Evolutionary conservation across 2,797 vertebrate species (phyloP).

Genomic region (Esox masquinongy): DNA sequence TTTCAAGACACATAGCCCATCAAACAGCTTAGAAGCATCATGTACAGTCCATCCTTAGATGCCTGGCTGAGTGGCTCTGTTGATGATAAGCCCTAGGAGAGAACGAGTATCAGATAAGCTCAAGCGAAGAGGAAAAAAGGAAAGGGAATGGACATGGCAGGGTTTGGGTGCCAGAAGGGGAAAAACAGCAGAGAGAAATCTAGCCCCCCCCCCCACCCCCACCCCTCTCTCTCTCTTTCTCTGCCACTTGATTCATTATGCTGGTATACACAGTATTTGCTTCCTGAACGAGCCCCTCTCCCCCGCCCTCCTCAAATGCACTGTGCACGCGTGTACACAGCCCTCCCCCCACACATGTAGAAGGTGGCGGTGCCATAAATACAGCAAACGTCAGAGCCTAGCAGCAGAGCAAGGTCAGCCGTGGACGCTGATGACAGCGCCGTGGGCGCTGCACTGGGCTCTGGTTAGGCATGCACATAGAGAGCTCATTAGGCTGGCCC

Average conservation of each 20-base stretch:
- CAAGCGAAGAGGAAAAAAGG: constrained; percentile 35
- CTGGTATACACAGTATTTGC: constrained; percentile 80
- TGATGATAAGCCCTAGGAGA: constrained; percentile 23
- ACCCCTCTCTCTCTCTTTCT: constrained; percentile 42
- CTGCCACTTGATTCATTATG: constrained; percentile 78
- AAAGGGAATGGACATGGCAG: constrained; percentile 67
- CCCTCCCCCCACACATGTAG: constrained; percentile 30
- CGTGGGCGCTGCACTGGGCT: constrained; percentile 75
- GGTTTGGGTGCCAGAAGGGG: constrained; percentile 68
- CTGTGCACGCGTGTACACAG: constrained; percentile 25
- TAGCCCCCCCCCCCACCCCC: constrained; percentile 60
- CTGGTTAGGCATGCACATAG: constrained; percentile 80
- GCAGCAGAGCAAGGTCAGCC: constrained; percentile 81
- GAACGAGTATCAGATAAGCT: constrained; percentile 41
- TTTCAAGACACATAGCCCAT: neutral
- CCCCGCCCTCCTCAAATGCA: neutral
- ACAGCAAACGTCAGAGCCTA: constrained; percentile 80
- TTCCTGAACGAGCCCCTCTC: constrained; percentile 32
- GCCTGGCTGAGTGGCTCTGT: constrained; percentile 17
- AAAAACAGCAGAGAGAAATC: constrained; percentile 69
- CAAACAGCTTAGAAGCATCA: constrained; percentile 14
- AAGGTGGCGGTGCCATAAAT: constrained; percentile 78
- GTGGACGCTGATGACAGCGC: constrained; percentile 79
- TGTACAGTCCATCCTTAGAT: constrained; percentile 17
- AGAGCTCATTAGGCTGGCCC: constrained; percentile 82